Evolutionary conservation across 2,888 invertebrate genomes (phyloP), one percentile per base, ranked within the genome.

Genomic region (Drepanosiphum platanoidis): DNA sequence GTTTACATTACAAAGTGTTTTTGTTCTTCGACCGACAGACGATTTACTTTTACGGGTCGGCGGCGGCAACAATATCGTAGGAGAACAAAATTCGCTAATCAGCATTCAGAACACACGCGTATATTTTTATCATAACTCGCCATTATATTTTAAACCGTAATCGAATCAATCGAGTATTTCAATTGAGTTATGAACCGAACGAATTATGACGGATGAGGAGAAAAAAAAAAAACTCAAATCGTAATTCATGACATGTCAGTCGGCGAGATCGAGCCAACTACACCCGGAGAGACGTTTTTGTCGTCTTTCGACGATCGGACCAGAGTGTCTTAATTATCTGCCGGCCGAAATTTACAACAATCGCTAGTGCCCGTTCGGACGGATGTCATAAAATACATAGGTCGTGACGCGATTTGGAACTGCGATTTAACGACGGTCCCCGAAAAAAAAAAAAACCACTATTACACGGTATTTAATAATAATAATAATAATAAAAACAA

Each of bases 281-380:
- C 42, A 75, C 18, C 5, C 3, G 32, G n/a, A n/a, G n/a, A 79
- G 66, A 68, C 68, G 68, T 79, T 68, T 79, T 68, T 66, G 79
- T 66, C 27, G 66, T 64, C 30, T n/a, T n/a, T n/a, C 66, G 79
- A 66, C n/a, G 66, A 79, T 46, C 66, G 5, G 39, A 66, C 79
- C 42, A 68, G 66, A 58, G 72, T 82, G 82, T 82, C 82, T 82
- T 82, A 82, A 82, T 82, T 61, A 72, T 82, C 71, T 18, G 58
- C 71, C n/a, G 64, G n/a, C 64, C 1, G 30, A 72, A 82, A 74
- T 82, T 82, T n/a, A n/a, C n/a, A n/a, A n/a, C n/a, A n/a, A 74
- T 82, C 46, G n/a, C 83, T 46, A 34, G 7, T 13, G 18, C 27
- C 18, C 15, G n/a, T 83, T 75, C 66, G 46, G 74, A 75, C 42